Base-by-base conservation (phyloP, 2,113 vertebrate genomes). In the Silurus meridionalis region DNA sequence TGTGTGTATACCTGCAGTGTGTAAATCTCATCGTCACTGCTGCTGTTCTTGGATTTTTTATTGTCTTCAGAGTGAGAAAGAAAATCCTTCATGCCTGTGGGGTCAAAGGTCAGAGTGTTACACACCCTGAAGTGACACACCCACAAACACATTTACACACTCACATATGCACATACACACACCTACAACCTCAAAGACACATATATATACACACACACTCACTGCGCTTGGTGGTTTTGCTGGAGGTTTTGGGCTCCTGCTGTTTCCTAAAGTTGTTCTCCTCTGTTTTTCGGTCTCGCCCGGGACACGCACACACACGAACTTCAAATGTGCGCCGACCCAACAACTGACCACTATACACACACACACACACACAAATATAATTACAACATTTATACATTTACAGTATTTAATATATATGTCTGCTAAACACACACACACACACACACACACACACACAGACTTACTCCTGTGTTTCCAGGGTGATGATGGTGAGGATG, bases 301-400 rank as follows among this genome's bases (percentile, higher is more conserved):
- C 95, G 0, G 95, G 95, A 85, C 95, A 96, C 9, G 95, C 95
- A 19, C 95, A 96, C 2, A 96, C 85, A 0, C 95, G 94, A 0
- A 95, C 95, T 84, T 96, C 95, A 14, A 96, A 96, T 64, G 93
- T 94, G 6, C 91, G 91, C 0, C 95, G 93, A 0, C 95, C 95
- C 63, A 96, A 90, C 0, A 95, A 66, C 0, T 88, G 89, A 0
- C 95, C 95, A 0, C 95, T 96, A 78, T 10, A 25, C 75, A 25
- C 52, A n/a, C 10, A 14, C 23, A 74, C 46, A 23, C 21, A 77
- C 23, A 23, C 3, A 53, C 0, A 48, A 48, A 21, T 21, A 7
- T 1, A 21, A 23, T 50, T 50, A 50, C 4, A 71, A 19, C 71
- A 72, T 48, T 3, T 4, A 72, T 48, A 69, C 4, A 14, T 58